Evolutionary conservation across 2,113 vertebrate species (phyloP), one percentile per base, ranked within the genome.

Genomic region (Cathartes aura): DNA sequence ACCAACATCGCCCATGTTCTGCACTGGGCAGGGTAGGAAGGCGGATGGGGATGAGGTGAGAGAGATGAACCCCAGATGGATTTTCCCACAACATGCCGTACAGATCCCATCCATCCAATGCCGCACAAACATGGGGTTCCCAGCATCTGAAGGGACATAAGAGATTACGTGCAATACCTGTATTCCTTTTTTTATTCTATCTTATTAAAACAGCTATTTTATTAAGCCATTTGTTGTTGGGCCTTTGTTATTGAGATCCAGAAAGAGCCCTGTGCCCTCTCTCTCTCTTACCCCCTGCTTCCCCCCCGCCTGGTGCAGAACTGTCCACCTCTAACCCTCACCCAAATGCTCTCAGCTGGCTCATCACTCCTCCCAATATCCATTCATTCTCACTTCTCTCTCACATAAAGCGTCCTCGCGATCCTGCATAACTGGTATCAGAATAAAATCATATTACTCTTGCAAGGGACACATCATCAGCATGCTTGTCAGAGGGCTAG

Each of bases 1-100:
- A 66, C 21, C 42, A 62, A 9, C 15, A 29, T 53, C 0, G 0
- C 21, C 24, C 4, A 0, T 27, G 24, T 42, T 60, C 76, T 76
- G 23, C 63, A 29, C 11, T 34, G 55, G 14, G 23, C 29, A 48
- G 26, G 13, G 45, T 23, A 68, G 14, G 16, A 83, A 68, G 48
- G 21, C 14, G 22, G 14, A 14, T 0, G 0, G 12, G 12, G 20
- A 30, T 10, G 3, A 87, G 15, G 6, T 26, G 59, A 45, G 18
- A 63, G n/a, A 70, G 6, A 8, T 0, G 8, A 82, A 87, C 15
- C 19, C 18, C 18, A 7, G 30, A 66, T 26, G 59, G 34, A 14
- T 59, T 62, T 81, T 56, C 34, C 48, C 9, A 42, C 29, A 64
- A 4, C 23, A n/a, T 43, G 8, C 30, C 40, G 6, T 1, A 4